Conservation (phyloP, 2,888 invertebrate species). For the Cactoblastis cactorum region DNA sequence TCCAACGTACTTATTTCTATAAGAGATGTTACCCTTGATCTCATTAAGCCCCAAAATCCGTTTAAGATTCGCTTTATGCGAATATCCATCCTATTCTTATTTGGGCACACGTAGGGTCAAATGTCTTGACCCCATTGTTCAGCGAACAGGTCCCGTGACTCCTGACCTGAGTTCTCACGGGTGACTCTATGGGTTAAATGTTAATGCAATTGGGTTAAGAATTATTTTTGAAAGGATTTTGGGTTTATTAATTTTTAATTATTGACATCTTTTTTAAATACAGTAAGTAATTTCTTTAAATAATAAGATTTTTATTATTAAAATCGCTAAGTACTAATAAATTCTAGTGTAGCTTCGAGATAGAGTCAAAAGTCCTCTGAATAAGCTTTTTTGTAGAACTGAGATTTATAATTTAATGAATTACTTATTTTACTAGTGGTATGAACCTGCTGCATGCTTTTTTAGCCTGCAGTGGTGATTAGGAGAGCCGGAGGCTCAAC, state of each 20-base stretch:
- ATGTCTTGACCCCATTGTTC: constrained; percentile 62
- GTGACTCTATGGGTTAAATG: constrained; percentile 39
- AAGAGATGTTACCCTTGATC: neutral
- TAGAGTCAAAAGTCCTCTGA: too few relatives aligned
- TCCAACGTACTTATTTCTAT: neutral
- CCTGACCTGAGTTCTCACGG: constrained; percentile 64
- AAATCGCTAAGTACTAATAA: too few relatives aligned
- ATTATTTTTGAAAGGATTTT: neutral
- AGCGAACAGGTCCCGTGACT: constrained; percentile 59
- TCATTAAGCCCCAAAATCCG: neutral
- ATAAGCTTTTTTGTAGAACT: too few relatives aligned
- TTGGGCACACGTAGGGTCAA: constrained; percentile 61
- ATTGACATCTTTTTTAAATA: too few relatives aligned
- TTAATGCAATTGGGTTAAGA: constrained; percentile 29
- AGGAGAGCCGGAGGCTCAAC: too few relatives aligned
- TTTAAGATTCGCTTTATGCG: constrained; percentile 19
- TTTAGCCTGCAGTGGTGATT: too few relatives aligned
- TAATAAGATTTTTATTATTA: neutral
- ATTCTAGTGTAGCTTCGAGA: too few relatives aligned
- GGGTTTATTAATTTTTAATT: neutral
- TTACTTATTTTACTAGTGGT: too few relatives aligned
- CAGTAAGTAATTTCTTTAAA: neutral
- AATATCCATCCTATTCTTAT: constrained; percentile 36
- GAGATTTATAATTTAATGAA: too few relatives aligned
- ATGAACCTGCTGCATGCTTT: too few relatives aligned